Evolutionary conservation across 2,113 vertebrate species (phyloP), one percentile per base, ranked within the genome.

Genomic region (Microcebus jonahi): DNA sequence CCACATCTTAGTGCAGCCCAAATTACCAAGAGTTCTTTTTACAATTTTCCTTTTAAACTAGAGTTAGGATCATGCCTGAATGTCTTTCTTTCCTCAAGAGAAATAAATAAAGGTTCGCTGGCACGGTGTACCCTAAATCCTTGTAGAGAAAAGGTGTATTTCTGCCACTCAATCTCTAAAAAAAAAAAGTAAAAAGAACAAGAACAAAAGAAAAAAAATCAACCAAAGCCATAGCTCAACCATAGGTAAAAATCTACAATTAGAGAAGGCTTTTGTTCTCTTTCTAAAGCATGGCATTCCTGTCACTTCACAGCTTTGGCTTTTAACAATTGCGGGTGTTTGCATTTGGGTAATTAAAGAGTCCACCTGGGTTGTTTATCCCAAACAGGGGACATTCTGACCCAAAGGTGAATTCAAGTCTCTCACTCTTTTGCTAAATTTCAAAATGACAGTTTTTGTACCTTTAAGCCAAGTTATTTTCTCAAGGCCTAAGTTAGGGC

Each of bases 171-270:
- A 61, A 2, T 63, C 53, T 67, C 50, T 57, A 71, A 59, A 71
- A 59, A 48, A 10, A 94, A 70, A 71, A 7, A 65, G 42, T 87
- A 53, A 94, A n/a, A 89, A 85, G 4, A 20, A 76, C 9, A 23
- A 71, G 1, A 31, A 73, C 29, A 68, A 90, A 90, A 55, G 12
- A 3, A 17, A 25, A 63, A 14, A 34, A 81, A 81, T 92, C 88
- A 79, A 73, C 68, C 76, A 86, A 94, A 70, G n/a, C 85, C 90
- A 96, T 92, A 85, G 88, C 81, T 92, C 81, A 71, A 61, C 34
- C n/a, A 53, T 21, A 93, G 92, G 90, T 96, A 97, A 97, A 97
- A 94, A 67, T 90, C 88, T 84, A 85, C 86, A 93, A 76, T 71
- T 70, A 94, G 55, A 65, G 63, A 45, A 80, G 63, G 79, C 83